Base-by-base conservation (phyloP, 53 echinoderm and acorn worm genomes). In the Hippasteria phrygiana region DNA sequence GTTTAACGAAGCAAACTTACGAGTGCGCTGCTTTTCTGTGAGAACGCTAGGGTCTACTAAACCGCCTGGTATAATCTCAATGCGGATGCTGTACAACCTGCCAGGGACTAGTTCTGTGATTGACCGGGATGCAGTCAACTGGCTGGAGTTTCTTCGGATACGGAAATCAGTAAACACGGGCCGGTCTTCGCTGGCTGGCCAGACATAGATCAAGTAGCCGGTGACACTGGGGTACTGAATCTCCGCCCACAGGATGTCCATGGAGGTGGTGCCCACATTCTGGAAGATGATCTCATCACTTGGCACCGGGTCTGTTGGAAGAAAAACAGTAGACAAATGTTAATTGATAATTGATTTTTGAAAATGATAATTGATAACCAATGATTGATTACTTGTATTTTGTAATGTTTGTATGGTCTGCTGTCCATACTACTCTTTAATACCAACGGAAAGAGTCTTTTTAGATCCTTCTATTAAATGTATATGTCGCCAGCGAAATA, bases 171-270 rank as follows among this genome's bases (percentile, higher is more conserved):
- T 66, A 27, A 66, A 66, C 38, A 55, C 41, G 2, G 87, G 91
- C 16, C 43, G 40, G 27, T 55, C 4, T 38, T 67, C 74, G 6
- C 65, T 51, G n/a, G 27, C 37, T 3, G 70, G 77, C 87, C 87
- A 78, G 45, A 87, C 28, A 8, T 24, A 81, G 48, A 90, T 33
- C 14, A 75, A 78, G 39, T 91, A 91, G 13, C 87, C 73, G 24
- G 16, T 31, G 0, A 85, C 71, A 3, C 22, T 50, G 14, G 39
- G 43, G n/a, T 37, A 16, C 0, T 8, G 31, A 1, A 81, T 48
- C 40, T 90, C 77, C 0, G 77, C 87, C 91, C 91, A 91, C 0
- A 91, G 64, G 26, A 91, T 71, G 51, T 50, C 54, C 56, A 91
- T 79, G 6, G 75, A 50, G 54, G 67, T 87, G 71, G 77, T 87